Base-by-base conservation (phyloP, 2,113 vertebrate genomes). In the Poicephalus meyeri region DNA sequence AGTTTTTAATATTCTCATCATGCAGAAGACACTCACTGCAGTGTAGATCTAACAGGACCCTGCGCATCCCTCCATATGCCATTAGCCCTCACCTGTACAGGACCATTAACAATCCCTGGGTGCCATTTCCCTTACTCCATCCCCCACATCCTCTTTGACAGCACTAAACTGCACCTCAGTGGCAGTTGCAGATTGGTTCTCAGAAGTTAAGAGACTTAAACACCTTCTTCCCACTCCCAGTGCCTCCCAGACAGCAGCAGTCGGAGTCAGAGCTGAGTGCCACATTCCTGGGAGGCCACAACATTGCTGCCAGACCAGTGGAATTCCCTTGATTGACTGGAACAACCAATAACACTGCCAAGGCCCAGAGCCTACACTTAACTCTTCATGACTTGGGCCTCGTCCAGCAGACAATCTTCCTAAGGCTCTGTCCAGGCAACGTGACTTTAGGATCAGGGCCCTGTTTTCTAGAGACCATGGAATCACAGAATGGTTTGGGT, bases 351-450 rank as follows among this genome's bases (percentile, higher is more conserved):
- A 25, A 37, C 1, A 2, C 41, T 33, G 26, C 25, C 79, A 72
- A 72, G 82, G 56, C 44, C 31, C 60, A 7, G 16, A 68, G 61
- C 44, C 44, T 44, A 6, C 6, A 1, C 49, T 39, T 21, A 70
- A 23, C 41, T 46, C 73, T 35, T 64, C 14, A 9, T n/a, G 12
- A 26, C 23, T 56, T 52, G 55, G 49, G 55, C 50, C 18, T 20
- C 21, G 39, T 6, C 55, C 77, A 41, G 29, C 1, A 0, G 11
- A 7, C 9, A n/a, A 31, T 58, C 28, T 72, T 77, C 69, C 74
- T 18, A 42, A 4, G 5, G 17, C 44, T 78, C 47, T 46, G 4
- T 19, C 78, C 2, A 1, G 42, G 61, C 17, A 1, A 4, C 3
- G 11, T 19, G 18, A 42, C 44, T 61, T 74, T 39, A 73, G 49